Evolutionary conservation across 2,113 vertebrate species (phyloP).

Genomic region (Hylia prasina): DNA sequence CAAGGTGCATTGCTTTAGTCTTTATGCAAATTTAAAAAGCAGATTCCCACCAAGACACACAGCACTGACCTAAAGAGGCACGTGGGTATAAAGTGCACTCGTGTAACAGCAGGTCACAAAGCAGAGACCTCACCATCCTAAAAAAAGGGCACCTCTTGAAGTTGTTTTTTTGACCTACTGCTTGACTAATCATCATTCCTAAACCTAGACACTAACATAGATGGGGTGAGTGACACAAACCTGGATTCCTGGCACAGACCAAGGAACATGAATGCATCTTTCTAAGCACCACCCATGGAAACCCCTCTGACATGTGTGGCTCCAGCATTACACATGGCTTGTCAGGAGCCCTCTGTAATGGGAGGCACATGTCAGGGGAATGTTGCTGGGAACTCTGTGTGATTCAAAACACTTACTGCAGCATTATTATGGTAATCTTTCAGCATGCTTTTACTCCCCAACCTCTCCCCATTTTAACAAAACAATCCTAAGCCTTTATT

Average conservation of each 20-base stretch:
- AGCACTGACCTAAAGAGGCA: neutral
- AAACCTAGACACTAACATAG: neutral
- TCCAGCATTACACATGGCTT: neutral
- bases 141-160: neutral
- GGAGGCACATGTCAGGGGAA: constrained; percentile 1
- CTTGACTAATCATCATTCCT: neutral
- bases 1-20: neutral
- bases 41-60: neutral
- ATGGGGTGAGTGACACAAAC: neutral
- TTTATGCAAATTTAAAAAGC: neutral
- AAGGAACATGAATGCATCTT: neutral
- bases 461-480: constrained; percentile 24
- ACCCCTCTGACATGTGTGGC: neutral
- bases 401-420: constrained; percentile 22
- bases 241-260: neutral
- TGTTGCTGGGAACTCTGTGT: neutral
- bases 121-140: neutral
- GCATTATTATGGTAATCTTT: constrained; percentile 49
- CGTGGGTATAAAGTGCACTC: neutral
- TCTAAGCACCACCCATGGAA: neutral
- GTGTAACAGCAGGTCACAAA: neutral
- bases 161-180: neutral
- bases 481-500: constrained; percentile 58
- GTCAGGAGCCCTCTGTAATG: neutral
- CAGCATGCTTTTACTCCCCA: constrained; percentile 11